These are phyloP conservation scores for Cephalopholis sonnerati DNA, from an alignment of 2,113 vertebrate genomes.

Conservation along the genomic window DNA sequence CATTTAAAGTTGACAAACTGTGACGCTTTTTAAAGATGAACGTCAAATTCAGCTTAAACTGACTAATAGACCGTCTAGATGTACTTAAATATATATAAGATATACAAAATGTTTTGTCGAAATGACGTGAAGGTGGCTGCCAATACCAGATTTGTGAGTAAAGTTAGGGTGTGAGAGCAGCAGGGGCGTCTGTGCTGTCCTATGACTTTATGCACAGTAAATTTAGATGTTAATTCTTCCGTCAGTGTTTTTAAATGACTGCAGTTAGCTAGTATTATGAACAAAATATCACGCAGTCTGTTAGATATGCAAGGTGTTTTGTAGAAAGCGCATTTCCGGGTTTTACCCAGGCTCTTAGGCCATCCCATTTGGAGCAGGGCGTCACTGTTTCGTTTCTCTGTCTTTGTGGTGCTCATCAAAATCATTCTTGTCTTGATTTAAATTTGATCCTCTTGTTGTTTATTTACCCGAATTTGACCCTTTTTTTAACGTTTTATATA, in stretches of 20 bases:
- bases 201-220: background rate
- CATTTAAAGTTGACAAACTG: background rate
- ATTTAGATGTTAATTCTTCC: too few relatives aligned
- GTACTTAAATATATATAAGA: too few relatives aligned
- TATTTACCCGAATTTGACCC: background rate
- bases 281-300: background rate
- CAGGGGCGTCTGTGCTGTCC: too few relatives aligned
- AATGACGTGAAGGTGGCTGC: background rate
- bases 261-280: too few relatives aligned
- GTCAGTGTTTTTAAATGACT: accelerated
- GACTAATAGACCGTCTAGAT: background rate
- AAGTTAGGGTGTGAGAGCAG: background rate
- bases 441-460: background rate
- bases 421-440: background rate
- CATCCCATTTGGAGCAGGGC: too few relatives aligned
- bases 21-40: too few relatives aligned
- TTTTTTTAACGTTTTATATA: background rate
- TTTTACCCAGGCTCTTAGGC: background rate
- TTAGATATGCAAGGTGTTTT: background rate
- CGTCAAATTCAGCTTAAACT: background rate
- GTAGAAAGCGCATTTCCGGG: conserved; percentile 23
- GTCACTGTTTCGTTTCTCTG: background rate
- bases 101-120: background rate
- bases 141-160: background rate
- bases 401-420: background rate